Percentiles rank a stretch among this genome's conserved stretches.
phyloP scores from a whole-genome alignment of 2,888 invertebrate species.

The Acrobasis repandana region DNA sequence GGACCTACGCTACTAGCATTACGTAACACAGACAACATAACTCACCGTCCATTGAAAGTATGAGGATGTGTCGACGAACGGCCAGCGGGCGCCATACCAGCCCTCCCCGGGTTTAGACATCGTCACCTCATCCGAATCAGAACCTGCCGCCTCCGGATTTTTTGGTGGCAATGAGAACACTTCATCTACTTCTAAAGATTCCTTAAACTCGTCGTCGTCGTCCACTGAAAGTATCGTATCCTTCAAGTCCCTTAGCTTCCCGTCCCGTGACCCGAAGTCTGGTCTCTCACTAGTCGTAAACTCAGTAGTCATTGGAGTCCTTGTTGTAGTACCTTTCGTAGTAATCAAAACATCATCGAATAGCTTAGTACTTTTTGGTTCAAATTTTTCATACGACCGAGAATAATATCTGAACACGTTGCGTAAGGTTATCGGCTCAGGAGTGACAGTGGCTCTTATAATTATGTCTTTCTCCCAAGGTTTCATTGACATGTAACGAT shows the following conservation, averaged over 20 bases:
- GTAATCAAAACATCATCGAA: conserved; percentile 69
- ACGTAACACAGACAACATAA: conserved; percentile 44
- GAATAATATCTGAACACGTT: conserved; percentile 64
- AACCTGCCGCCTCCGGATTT: conserved; percentile 58
- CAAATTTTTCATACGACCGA: conserved; percentile 53
- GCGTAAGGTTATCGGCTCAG: conserved; percentile 61
- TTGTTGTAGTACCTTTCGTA: conserved; percentile 57
- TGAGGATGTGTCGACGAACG: conserved; percentile 85
- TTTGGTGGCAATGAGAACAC: conserved; percentile 72
- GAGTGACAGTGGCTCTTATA: conserved; percentile 64
- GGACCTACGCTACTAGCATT: conserved; percentile 40
- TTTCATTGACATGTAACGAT: conserved; percentile 63
- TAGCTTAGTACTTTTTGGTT: conserved; percentile 53
- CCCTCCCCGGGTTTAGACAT: conserved; percentile 68
- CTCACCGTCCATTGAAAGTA: conserved; percentile 87
- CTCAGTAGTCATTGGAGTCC: conserved; percentile 50
- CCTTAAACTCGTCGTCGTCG: conserved; percentile 76
- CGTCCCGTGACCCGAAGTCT: no score
- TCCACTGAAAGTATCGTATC: conserved; percentile 72
- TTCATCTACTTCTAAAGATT: conserved; percentile 73
- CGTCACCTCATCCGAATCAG: conserved; percentile 70
- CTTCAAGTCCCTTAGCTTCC: conserved; percentile 66
- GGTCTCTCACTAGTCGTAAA: conserved; percentile 52
- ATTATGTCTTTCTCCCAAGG: conserved; percentile 72
- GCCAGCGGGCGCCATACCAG: conserved; percentile 86